Evolutionary conservation across 2,797 vertebrate genomes (phyloP), one percentile per base, ranked within the genome.

Genomic region (Geotrypetes seraphini): DNA sequence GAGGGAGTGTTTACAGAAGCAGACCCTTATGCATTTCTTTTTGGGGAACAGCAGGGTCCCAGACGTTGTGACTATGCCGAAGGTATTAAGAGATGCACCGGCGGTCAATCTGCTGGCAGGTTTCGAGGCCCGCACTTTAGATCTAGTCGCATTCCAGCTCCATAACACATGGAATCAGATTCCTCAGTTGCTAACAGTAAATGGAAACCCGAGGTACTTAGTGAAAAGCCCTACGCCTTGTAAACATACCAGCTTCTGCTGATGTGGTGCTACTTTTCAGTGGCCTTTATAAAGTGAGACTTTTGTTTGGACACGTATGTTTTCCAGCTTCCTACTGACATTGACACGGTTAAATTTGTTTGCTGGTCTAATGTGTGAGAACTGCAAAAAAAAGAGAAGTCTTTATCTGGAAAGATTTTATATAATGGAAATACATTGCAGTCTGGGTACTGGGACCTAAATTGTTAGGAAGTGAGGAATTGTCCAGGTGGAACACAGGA

Each of bases 101-200:
- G 71, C 81, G 0, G 73, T 86, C 5, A 88, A 91, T 43, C 57
- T 91, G 22, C 71, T 89, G 71, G 69, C 79, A 0, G 57, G 71
- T 7, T 86, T 86, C 1, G 81, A 78, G 0, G 8, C 28, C 1
- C 66, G 45, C 1, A 35, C 67, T 5, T 56, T 89, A 56, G 85
- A 90, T 12, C 50, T 75, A 1, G 77, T 57, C 0, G 78, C 79
- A 0, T 65, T 76, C 2, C 73, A 84, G 11, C 60, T 91, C 27
- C 47, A 82, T 33, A 77, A 74, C 51, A 75, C 80, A 1, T 91
- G 88, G 88, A 50, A 66, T 5, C 83, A 86, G 57, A 73, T 87
- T 3, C 83, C 83, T 0, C 70, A 75, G 7, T 42, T 91, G 38
- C 77, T 91, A 48, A 63, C 71, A 7, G 75, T 67, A 33, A 83